phyloP scores from a whole-genome alignment of 2,113 vertebrate genomes.

The Eudyptes chrysolophus region DNA sequence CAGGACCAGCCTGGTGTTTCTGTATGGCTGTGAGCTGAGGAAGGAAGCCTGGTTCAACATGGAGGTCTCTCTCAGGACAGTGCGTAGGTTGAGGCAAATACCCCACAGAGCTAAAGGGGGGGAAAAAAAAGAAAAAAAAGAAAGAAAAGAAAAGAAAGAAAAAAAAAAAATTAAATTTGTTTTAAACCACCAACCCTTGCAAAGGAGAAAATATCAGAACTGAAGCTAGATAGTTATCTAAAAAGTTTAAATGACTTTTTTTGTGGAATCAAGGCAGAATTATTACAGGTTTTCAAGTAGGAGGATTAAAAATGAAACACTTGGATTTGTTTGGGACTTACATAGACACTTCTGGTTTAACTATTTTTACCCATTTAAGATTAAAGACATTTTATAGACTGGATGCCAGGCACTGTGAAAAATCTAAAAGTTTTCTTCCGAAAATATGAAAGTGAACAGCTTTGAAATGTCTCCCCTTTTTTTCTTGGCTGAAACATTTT shows the following conservation, averaged over 20 bases:
- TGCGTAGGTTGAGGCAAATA: neutral
- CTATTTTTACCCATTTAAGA: neutral
- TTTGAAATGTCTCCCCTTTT: neutral
- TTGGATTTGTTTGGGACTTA: neutral
- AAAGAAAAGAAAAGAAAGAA: too few species aligned
- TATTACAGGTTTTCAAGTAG: neutral
- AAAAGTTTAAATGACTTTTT: neutral
- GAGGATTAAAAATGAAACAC: neutral
- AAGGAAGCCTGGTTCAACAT: neutral
- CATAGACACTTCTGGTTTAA: neutral
- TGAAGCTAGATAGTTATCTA: neutral
- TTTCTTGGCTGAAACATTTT: neutral
- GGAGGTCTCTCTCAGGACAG: neutral
- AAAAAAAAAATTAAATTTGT: neutral
- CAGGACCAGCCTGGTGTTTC: neutral
- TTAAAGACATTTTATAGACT: neutral
- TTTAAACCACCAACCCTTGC: neutral
- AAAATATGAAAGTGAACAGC: neutral
- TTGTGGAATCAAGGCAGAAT: neutral
- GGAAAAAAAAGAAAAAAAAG: fast-evolving
- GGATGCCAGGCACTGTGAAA: neutral
- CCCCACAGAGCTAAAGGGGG: neutral
- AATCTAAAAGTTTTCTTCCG: neutral
- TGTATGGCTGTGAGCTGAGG: neutral
- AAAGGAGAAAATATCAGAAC: neutral